A percentile compares a stretch with the other conserved stretches of the same genome.
Conservation (phyloP, 53 echinoderm and acorn worm species). For the Henricia sp. region DNA sequence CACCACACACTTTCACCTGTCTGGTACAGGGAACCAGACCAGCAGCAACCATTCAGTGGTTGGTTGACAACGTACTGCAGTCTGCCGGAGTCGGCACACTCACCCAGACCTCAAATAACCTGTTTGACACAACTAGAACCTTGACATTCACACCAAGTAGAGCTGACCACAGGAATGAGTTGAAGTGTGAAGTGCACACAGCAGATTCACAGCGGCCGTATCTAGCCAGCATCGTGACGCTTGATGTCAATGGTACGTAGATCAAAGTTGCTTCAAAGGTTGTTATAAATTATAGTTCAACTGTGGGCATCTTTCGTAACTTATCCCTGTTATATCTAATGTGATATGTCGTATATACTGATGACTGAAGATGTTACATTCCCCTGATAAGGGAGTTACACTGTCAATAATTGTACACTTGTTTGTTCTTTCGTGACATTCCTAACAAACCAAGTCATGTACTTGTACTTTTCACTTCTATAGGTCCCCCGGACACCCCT, state of each 20-base stretch:
- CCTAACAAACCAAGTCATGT: not conserved
- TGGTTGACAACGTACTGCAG: not conserved
- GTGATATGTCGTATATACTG: not conserved
- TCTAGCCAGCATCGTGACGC: not conserved
- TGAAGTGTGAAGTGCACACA: conserved; percentile 21
- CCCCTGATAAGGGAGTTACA: not conserved
- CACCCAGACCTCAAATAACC: not conserved
- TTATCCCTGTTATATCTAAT: not conserved
- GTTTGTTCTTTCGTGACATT: not conserved
- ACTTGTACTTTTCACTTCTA: not conserved
- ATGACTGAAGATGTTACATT: too few relatives aligned
- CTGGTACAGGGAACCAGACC: conserved; percentile 42
- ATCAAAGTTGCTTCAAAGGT: not conserved
- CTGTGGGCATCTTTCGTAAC: not conserved
- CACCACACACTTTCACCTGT: conserved; percentile 16
- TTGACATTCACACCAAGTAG: conserved; percentile 21
- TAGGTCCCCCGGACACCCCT: conserved; percentile 19
- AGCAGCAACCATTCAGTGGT: conserved; percentile 40
- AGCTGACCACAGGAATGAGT: not conserved
- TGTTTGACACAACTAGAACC: not conserved
- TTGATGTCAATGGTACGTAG: conserved; percentile 10
- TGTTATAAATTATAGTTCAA: not conserved
- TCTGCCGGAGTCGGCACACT: not conserved
- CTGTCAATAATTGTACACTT: not conserved
- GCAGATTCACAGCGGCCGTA: not conserved